Evolutionary conservation across 35 echinoderm and acorn worm genomes (phyloP).

Genomic region (Ptychodera flava): DNA sequence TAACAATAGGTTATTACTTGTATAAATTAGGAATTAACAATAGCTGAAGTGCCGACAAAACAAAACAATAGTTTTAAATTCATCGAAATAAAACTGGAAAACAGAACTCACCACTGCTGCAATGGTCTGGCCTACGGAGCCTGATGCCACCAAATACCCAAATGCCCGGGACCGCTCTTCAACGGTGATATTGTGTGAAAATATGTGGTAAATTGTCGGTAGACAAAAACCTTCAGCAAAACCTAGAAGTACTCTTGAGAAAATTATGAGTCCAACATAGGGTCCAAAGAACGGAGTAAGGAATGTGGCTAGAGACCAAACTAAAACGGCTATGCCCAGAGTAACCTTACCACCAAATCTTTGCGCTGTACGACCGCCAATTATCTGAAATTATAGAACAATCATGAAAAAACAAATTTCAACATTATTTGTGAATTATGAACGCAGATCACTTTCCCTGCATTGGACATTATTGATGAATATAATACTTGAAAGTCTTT

Average conservation of each 20-base stretch:
- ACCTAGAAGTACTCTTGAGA: constrained; percentile 65
- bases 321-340: constrained; percentile 63
- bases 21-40: too few relatives aligned
- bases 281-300: constrained; percentile 64
- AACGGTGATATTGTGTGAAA: constrained; percentile 56
- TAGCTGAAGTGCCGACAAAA: too few relatives aligned
- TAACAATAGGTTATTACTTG: too few relatives aligned
- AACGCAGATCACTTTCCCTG: too few relatives aligned
- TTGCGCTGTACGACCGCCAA: constrained; percentile 87
- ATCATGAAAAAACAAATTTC: too few relatives aligned
- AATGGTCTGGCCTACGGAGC: constrained; percentile 80
- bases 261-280: constrained; percentile 38
- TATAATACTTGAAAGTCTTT: too few relatives aligned
- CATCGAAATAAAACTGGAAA: too few relatives aligned
- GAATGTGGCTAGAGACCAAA: constrained; percentile 90
- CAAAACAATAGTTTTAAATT: too few relatives aligned
- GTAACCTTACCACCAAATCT: constrained; percentile 70
- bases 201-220: constrained; percentile 87
- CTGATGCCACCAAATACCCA: constrained; percentile 85
- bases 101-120: constrained; percentile 86
- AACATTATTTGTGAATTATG: too few relatives aligned
- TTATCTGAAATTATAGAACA: constrained; percentile 42
- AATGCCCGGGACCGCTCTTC: constrained; percentile 89
- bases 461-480: too few relatives aligned
- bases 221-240: constrained; percentile 95